phyloP scores from a whole-genome alignment of 2,888 invertebrate genomes.

The Scelioninae gen. 2 region DNA sequence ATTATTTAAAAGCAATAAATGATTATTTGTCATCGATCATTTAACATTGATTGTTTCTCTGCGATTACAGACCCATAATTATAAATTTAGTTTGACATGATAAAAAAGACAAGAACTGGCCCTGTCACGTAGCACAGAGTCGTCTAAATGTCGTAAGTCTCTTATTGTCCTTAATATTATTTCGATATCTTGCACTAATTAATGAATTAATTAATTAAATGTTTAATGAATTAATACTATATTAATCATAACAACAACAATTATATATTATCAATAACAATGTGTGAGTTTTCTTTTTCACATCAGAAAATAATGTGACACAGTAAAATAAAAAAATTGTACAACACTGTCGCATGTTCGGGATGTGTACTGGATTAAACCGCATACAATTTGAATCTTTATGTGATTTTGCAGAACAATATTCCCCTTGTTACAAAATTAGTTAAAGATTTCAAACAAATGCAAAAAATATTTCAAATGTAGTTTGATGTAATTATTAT shows the following conservation, averaged over 20 bases:
- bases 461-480: conserved; percentile 4
- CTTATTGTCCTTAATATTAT: conserved; percentile 55
- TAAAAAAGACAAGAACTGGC: conserved; percentile 55
- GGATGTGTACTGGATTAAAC: conserved; percentile 72
- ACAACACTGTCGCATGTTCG: conserved; percentile 63
- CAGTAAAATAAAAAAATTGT: conserved; percentile 38
- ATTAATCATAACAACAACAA: conserved; percentile 55
- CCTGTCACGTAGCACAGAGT: conserved; percentile 57
- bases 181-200: conserved; percentile 35
- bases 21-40: not conserved
- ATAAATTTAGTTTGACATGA: no score
- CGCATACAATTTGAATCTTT: conserved; percentile 52
- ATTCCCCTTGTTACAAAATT: not conserved
- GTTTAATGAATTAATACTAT: conserved; percentile 45
- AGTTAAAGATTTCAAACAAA: not conserved
- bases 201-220: conserved; percentile 32
- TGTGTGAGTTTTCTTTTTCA: conserved; percentile 51
- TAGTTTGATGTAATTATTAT: conserved; percentile 8
- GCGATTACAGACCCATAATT: no score
- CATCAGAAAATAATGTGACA: conserved; percentile 47
- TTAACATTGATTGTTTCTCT: not conserved
- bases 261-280: conserved; percentile 54
- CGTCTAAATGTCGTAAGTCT: conserved; percentile 45
- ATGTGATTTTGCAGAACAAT: not conserved
- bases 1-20: not conserved